Evolutionary conservation across 2,888 invertebrate species (phyloP).

Genomic region (Xestia xanthographa): DNA sequence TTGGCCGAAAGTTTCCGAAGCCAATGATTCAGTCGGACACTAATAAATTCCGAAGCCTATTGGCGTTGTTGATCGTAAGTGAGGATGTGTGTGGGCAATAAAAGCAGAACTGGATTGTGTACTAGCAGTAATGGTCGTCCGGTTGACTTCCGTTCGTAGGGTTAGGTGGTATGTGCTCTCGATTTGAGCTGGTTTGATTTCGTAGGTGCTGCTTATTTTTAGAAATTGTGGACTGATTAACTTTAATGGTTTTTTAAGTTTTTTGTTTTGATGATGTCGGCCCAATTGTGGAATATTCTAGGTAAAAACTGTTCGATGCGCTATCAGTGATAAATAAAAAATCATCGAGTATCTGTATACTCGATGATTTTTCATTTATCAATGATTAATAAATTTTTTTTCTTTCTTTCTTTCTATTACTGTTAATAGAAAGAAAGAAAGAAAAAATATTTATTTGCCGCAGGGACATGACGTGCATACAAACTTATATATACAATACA

Average conservation of each 20-base stretch:
- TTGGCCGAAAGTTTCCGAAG: neutral
- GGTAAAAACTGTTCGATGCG: neutral
- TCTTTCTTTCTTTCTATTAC: too few relatives aligned
- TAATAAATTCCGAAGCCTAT: slow-evolving; percentile 43
- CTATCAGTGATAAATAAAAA: neutral
- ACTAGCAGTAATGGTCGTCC: slow-evolving; percentile 48
- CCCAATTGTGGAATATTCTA: neutral
- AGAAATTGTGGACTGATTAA: slow-evolving; percentile 30
- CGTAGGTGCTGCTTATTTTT: slow-evolving; percentile 8
- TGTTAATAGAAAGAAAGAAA: neutral
- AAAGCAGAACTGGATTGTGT: slow-evolving; percentile 63
- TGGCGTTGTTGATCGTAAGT: slow-evolving; percentile 39
- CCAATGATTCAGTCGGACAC: neutral
- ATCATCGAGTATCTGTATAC: too few relatives aligned
- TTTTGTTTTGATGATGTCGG: neutral
- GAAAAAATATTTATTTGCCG: too few relatives aligned
- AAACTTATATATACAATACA: too few relatives aligned
- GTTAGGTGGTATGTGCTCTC: slow-evolving; percentile 45
- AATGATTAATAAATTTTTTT: too few relatives aligned
- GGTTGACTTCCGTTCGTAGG: slow-evolving; percentile 59
- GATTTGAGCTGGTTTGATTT: slow-evolving; percentile 44
- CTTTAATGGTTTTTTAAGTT: neutral
- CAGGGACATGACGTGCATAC: too few relatives aligned
- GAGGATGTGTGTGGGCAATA: slow-evolving; percentile 65
- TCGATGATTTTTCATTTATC: too few relatives aligned